A percentile compares a stretch with the other conserved stretches of the same genome.
phyloP scores from a whole-genome alignment of 2,113 vertebrate genomes.

The Xenopus borealis region DNA sequence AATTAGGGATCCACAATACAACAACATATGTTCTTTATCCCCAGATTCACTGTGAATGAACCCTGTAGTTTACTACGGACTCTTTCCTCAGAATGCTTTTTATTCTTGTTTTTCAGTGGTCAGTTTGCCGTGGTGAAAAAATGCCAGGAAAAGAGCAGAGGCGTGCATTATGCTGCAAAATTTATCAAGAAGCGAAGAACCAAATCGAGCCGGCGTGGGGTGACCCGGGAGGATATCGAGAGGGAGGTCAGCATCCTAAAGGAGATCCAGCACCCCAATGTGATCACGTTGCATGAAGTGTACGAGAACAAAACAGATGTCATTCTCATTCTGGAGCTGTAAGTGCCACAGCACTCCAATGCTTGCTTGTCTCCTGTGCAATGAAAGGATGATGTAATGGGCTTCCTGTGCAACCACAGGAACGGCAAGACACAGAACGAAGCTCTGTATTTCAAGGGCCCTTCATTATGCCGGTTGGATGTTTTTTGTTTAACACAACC shows the following conservation, averaged over 20 bases:
- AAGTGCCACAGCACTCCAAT: conserved; percentile 61
- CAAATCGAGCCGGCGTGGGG: conserved; percentile 88
- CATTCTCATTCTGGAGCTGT: conserved; percentile 97
- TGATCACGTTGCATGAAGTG: conserved; percentile 90
- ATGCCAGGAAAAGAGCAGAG: conserved; percentile 81
- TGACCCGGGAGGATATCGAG: conserved; percentile 91
- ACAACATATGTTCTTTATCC: too few relatives aligned
- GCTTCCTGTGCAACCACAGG: conserved; percentile 10
- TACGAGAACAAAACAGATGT: conserved; percentile 94
- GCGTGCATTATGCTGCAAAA: conserved; percentile 85
- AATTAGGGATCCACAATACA: too few relatives aligned
- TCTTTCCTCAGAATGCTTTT: background rate
- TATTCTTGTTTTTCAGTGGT: conserved; percentile 63
- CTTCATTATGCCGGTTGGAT: background rate
- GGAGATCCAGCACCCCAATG: conserved; percentile 90
- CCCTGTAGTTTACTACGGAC: too few relatives aligned
- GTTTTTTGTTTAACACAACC: background rate
- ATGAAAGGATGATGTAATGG: background rate
- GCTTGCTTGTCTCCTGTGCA: background rate
- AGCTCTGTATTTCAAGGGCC: background rate
- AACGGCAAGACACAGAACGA: background rate
- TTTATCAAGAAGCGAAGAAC: conserved; percentile 95
- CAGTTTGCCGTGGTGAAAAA: conserved; percentile 94
- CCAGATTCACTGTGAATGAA: too few relatives aligned
- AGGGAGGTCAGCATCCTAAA: conserved; percentile 92